Base-by-base conservation (phyloP, 2,113 vertebrate species). In the Rhadina sibilatrix region DNA sequence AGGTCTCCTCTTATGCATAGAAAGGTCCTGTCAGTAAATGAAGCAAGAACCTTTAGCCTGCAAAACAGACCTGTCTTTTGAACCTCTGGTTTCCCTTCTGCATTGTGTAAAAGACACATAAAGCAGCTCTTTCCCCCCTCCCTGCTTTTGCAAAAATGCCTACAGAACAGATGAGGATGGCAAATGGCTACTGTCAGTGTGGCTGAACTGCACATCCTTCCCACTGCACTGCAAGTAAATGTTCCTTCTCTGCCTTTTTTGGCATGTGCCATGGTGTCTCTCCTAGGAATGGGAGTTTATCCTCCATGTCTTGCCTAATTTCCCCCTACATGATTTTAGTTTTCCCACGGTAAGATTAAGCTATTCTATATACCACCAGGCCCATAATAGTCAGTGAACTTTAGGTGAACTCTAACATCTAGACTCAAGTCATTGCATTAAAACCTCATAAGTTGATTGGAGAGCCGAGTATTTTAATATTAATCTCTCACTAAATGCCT, bases 341-440 rank as follows among this genome's bases (percentile, higher is more conserved):
- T 97, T 97, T 96, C 97, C 96, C 96, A 95, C 61, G 65, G 94
- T 91, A 95, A 81, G 52, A 96, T 96, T 97, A 96, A 97, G 86
- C 59, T 78, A 42, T 83, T 94, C 91, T 87, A 52, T 75, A 92
- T 64, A 89, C 92, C 95, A 87, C 37, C 76, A 66, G 89, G 53
- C 44, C 82, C 44, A 78, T 90, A 95, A 95, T 72, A 86, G 78
- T 82, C 83, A 30, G 59, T 94, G 97, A 97, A 97, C 96, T 94
- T 94, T 42, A 61, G 35, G 61, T 96, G 96, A 97, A 97, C 97
- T 95, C 90, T 94, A 95, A 38, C 91, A 50, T 97, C 83, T 80
- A 75, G 77, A 38, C 77, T 93, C 54, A 20, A 92, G 94, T 72
- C 84, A 35, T 89, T 90, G 77, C 71, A 63, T 65, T 93, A 61